A percentile compares a stretch with the other conserved stretches of the same genome.
These are phyloP conservation scores for Scylla paramamosain DNA, from an alignment of 1,140 invertebrate genomes.

Conservation along the genomic window DNA sequence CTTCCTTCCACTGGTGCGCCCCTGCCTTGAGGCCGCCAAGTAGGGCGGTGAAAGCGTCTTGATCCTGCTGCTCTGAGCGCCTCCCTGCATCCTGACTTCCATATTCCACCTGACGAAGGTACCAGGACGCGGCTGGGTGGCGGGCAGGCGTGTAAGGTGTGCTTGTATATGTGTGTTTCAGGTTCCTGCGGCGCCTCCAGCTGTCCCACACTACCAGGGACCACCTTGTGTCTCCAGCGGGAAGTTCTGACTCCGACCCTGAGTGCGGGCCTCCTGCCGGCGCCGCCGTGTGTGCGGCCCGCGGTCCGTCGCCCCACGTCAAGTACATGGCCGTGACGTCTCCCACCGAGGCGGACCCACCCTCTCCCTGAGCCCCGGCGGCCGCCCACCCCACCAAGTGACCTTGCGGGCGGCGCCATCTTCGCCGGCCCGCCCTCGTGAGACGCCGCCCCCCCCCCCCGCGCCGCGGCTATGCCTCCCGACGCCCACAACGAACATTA, in stretches of 20 bases:
- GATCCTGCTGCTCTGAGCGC: background rate
- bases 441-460: background rate
- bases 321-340: conserved; percentile 65
- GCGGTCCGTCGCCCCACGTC: conserved; percentile 50
- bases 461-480: background rate
- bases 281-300: conserved; percentile 20
- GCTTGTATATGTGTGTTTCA: conserved; percentile 42
- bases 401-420: conserved; percentile 47
- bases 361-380: conserved; percentile 36
- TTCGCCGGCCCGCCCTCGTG: conserved; percentile 29
- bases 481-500: background rate
- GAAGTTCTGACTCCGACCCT: conserved; percentile 68
- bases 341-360: conserved; percentile 14
- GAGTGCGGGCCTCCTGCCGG: conserved; percentile 65
- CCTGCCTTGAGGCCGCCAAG: background rate
- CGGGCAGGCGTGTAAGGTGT: background rate
- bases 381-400: conserved; percentile 50
- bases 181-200: conserved; percentile 71
- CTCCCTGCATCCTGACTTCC: background rate
- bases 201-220: conserved; percentile 61
- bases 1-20: background rate
- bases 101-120: background rate
- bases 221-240: conserved; percentile 66
- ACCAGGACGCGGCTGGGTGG: background rate
- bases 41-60: background rate